These are phyloP conservation scores for Tetranychus truncatus DNA, from an alignment of 2,888 invertebrate species.

Conservation along the genomic window DNA sequence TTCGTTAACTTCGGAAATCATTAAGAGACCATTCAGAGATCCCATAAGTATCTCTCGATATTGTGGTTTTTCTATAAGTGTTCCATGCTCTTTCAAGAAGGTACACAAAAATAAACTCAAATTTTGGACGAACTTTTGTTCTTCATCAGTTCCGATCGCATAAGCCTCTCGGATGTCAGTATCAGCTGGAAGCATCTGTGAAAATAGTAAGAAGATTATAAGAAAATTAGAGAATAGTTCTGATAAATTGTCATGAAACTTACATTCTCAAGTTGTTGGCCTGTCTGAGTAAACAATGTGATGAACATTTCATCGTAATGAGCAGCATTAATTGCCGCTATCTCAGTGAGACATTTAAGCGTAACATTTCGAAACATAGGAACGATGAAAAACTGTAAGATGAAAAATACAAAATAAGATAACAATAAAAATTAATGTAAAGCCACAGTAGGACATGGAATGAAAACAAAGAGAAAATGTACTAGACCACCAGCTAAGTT, in stretches of 20 bases:
- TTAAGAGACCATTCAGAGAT: conserved; percentile 63
- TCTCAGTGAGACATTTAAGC: conserved; percentile 92
- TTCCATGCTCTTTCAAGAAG: conserved; percentile 87
- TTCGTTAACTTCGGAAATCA: conserved; percentile 94
- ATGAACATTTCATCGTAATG: conserved; percentile 86
- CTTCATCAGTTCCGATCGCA: conserved; percentile 76
- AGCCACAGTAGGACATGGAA: background rate
- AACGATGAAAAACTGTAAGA: conserved; percentile 67
- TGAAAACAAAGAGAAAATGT: background rate
- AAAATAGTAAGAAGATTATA: conserved; percentile 16
- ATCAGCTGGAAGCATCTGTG: conserved; percentile 61
- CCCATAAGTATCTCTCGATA: conserved; percentile 53
- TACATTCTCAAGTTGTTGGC: conserved; percentile 57
- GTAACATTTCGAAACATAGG: conserved; percentile 96
- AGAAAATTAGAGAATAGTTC: conserved; percentile 3
- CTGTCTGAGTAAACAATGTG: conserved; percentile 69
- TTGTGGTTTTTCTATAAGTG: conserved; percentile 55
- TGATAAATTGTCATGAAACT: background rate
- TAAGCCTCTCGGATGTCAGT: conserved; percentile 89
- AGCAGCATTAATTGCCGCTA: conserved; percentile 59
- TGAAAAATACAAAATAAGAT: conserved; percentile 20
- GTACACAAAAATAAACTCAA: conserved; percentile 90
- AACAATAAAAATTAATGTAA: background rate
- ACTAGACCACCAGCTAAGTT: background rate
- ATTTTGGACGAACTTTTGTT: conserved; percentile 97